Percentiles rank a stretch among this genome's conserved stretches.
These are phyloP conservation scores for Luehdorfia chinensis DNA, from an alignment of 1,140 invertebrate genomes.

Conservation along the genomic window DNA sequence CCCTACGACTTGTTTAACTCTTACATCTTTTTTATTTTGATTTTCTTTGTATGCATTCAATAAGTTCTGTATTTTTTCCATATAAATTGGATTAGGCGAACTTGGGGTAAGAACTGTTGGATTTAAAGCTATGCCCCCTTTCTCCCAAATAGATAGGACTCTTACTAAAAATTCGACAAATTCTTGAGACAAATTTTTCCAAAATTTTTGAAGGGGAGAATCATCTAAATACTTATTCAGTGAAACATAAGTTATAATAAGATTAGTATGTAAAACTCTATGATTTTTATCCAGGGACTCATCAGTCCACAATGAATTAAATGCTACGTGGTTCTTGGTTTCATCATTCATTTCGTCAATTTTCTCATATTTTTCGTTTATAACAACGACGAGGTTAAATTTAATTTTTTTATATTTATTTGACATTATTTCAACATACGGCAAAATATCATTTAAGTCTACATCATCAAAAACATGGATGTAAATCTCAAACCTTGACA, in stretches of 20 bases:
- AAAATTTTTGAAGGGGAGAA: constrained; percentile 48
- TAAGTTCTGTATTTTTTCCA: constrained; percentile 45
- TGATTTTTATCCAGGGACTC: constrained; percentile 20
- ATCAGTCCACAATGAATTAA: constrained; percentile 39
- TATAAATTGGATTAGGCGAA: constrained; percentile 34
- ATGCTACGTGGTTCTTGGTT: constrained; percentile 49
- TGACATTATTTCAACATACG: constrained; percentile 39
- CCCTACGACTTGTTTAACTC: constrained; percentile 18
- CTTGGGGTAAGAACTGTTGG: constrained; percentile 46
- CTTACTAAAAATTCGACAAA: constrained; percentile 53
- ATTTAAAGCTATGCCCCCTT: constrained; percentile 59
- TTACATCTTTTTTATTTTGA: constrained; percentile 11
- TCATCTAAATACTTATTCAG: constrained; percentile 42
- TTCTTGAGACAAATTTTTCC: constrained; percentile 40
- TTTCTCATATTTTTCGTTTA: constrained; percentile 37
- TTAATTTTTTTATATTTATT: constrained; percentile 42
- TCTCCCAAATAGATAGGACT: constrained; percentile 60
- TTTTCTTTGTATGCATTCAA: constrained; percentile 27
- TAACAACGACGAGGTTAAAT: constrained; percentile 43
- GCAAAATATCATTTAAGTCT: constrained; percentile 34
- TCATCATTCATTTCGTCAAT: constrained; percentile 32
- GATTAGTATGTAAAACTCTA: constrained; percentile 27
- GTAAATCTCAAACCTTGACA: constrained; percentile 32
- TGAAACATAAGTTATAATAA: constrained; percentile 32
- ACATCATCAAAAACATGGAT: constrained; percentile 50